Conservation (phyloP, 2,113 vertebrate species). For the Halichoeres trimaculatus region DNA sequence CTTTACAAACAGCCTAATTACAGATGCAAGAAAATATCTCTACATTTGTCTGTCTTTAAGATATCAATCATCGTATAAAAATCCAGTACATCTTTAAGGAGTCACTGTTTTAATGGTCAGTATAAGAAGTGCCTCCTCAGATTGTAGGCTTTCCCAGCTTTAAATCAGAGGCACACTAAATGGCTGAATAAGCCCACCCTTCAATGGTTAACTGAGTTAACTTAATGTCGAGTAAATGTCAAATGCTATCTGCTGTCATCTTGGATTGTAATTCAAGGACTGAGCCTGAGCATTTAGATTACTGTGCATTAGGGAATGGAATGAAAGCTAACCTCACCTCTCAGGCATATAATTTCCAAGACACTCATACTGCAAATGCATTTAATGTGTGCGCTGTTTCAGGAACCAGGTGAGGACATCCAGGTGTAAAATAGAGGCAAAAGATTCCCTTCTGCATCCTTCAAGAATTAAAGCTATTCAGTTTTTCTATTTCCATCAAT, state of each 20-base stretch:
- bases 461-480: conserved; percentile 16
- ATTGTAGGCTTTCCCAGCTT: conserved; percentile 4
- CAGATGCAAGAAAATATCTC: conserved; percentile 21
- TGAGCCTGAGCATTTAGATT: conserved; percentile 51
- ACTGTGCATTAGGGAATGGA: conserved; percentile 50
- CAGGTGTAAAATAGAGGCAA: conserved; percentile 31
- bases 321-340: conserved; percentile 59
- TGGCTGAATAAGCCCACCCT: conserved; percentile 31
- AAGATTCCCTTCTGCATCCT: conserved; percentile 11
- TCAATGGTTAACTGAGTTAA: conserved; percentile 51
- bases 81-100: conserved; percentile 15
- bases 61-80: neutral
- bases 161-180: conserved; percentile 1
- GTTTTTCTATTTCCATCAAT: conserved; percentile 31
- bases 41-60: conserved; percentile 19
- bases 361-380: conserved; percentile 32
- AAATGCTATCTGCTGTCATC: conserved; percentile 46
- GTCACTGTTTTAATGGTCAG: conserved; percentile 36
- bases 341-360: conserved; percentile 49
- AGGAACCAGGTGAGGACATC: conserved; percentile 9
- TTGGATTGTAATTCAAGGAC: conserved; percentile 57
- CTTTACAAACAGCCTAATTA: too few species aligned
- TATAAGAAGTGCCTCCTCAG: neutral
- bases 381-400: conserved; percentile 13
- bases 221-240: conserved; percentile 56